Percentiles rank a stretch among this genome's conserved stretches.
Conservation (phyloP, 2,888 invertebrate genomes). For the Agrochola litura region DNA sequence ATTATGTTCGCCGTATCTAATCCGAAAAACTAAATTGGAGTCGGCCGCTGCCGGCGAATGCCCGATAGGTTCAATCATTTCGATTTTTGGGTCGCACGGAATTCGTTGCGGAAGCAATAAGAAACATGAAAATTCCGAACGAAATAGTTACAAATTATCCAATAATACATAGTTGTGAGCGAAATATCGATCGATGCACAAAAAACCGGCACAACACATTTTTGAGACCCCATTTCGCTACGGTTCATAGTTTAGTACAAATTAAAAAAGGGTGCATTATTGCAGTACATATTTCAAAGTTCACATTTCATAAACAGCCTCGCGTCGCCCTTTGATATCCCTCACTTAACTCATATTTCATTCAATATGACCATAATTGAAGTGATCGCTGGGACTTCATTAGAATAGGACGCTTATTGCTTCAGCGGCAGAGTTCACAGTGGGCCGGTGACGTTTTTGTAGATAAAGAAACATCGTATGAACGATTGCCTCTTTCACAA, state of each 20-base stretch:
- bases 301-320: constrained; percentile 88
- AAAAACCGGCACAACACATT: constrained; percentile 75
- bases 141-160: constrained; percentile 85
- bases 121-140: constrained; percentile 88
- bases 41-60: constrained; percentile 89
- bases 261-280: constrained; percentile 88
- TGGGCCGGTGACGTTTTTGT: constrained; percentile 72
- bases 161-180: constrained; percentile 80
- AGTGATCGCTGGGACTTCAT: constrained; percentile 79
- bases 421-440: constrained; percentile 78
- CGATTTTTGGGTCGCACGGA: constrained; percentile 89
- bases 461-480: constrained; percentile 84
- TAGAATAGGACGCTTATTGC: constrained; percentile 82
- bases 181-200: constrained; percentile 75
- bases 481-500: constrained; percentile 90
- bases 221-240: constrained; percentile 83
- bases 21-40: constrained; percentile 90
- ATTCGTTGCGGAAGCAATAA: constrained; percentile 90
- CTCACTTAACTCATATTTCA: constrained; percentile 90
- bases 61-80: constrained; percentile 89
- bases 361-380: constrained; percentile 90
- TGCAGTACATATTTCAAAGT: constrained; percentile 88
- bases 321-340: constrained; percentile 89
- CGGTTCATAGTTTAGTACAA: constrained; percentile 87
- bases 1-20: constrained; percentile 91